These are phyloP conservation scores for Aplysina aerophoba DNA, from an alignment of 37 sponge, comb jelly and placozoan species.

Conservation along the genomic window DNA sequence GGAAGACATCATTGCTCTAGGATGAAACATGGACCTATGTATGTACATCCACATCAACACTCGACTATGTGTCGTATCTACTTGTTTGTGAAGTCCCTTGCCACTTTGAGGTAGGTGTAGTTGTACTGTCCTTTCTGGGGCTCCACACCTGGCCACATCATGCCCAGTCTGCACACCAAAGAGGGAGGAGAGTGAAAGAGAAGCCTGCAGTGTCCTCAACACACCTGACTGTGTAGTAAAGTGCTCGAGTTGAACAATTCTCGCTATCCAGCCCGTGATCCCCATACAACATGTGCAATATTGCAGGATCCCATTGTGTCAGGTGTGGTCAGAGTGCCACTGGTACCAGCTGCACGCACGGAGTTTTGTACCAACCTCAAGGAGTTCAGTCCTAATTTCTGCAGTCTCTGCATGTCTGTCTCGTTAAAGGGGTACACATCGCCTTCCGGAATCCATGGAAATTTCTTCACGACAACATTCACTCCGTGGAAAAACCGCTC, in stretches of 20 bases:
- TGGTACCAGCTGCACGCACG: neutral
- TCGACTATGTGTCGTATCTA: too few relatives aligned
- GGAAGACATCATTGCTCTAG: too few relatives aligned
- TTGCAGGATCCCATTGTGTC: too few relatives aligned
- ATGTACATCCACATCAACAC: too few relatives aligned
- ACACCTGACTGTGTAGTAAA: too few relatives aligned
- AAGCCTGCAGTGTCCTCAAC: too few relatives aligned
- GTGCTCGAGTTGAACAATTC: too few relatives aligned
- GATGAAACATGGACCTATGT: too few relatives aligned
- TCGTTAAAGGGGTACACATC: conserved; percentile 70
- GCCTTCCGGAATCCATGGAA: conserved; percentile 77
- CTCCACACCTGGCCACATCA: conserved; percentile 97
- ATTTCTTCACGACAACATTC: conserved; percentile 85
- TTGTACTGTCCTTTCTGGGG: conserved; percentile 81
- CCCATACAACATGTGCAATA: too few relatives aligned
- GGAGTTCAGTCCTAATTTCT: conserved; percentile 76
- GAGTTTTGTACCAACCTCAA: conserved; percentile 59
- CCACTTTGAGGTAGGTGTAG: conserved; percentile 74
- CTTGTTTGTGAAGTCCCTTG: conserved; percentile 32
- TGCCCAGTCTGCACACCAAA: conserved; percentile 81
- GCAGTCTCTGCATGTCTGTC: conserved; percentile 76
- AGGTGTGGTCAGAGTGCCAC: too few relatives aligned
- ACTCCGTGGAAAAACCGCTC: conserved; percentile 89
- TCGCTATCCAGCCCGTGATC: too few relatives aligned
- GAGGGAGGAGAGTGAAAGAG: too few relatives aligned